phyloP scores from a whole-genome alignment of 92 coral and sea anemone species.

The Paramuricea clavata region DNA sequence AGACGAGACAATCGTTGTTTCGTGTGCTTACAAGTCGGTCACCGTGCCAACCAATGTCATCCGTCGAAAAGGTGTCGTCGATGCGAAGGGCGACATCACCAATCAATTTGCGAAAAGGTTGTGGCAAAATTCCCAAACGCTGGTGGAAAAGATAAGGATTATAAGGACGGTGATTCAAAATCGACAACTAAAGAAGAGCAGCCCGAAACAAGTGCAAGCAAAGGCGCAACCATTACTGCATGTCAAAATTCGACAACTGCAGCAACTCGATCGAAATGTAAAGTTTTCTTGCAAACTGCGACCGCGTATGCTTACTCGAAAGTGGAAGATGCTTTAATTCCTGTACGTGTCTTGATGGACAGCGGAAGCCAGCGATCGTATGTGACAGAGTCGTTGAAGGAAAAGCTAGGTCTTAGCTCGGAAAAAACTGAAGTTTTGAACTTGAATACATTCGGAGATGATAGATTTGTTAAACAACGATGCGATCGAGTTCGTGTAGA shows the following conservation, averaged over 20 bases:
- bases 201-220: background rate
- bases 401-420: slow-evolving; percentile 41
- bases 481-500: background rate
- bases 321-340: no score
- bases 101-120: slow-evolving; percentile 33
- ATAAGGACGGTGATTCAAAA: background rate
- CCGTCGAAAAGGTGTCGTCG: slow-evolving; percentile 24
- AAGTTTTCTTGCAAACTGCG: background rate
- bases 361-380: background rate
- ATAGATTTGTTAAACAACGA: slow-evolving; percentile 33
- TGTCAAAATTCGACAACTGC: no score
- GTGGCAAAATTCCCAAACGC: background rate
- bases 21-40: background rate
- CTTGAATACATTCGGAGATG: slow-evolving; percentile 52
- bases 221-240: no score
- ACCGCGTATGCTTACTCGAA: background rate
- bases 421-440: slow-evolving; percentile 47
- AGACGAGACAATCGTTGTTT: slow-evolving; percentile 2
- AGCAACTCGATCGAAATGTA: no score
- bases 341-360: background rate
- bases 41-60: background rate
- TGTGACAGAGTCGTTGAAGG: background rate
- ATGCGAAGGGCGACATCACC: slow-evolving; percentile 39
- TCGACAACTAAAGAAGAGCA: background rate
- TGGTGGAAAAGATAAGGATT: background rate